These are phyloP conservation scores for Hippocampus mohnikei DNA, from an alignment of 2,113 vertebrate species.

Conservation along the genomic window DNA sequence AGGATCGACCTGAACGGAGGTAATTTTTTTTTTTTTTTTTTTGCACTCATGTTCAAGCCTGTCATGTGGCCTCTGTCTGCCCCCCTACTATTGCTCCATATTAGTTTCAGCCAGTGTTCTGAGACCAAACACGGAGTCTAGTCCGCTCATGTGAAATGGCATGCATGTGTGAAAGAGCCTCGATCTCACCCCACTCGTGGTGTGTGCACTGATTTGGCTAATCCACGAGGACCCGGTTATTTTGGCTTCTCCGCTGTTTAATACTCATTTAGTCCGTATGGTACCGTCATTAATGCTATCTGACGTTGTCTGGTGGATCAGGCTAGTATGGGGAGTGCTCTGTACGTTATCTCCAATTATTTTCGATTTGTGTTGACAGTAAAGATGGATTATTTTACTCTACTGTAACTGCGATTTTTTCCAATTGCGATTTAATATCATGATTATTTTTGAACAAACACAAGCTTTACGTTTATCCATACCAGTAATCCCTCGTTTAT, in stretches of 20 bases:
- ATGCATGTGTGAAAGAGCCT: conserved; percentile 8
- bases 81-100: not conserved
- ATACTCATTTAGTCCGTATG: not conserved
- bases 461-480: no score
- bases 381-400: no score
- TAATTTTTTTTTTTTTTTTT: conserved; percentile 15
- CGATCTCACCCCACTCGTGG: not conserved
- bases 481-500: no score
- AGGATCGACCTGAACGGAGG: conserved; percentile 29
- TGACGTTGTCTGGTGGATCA: not conserved
- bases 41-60: not conserved
- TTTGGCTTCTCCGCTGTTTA: not conserved
- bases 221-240: not conserved
- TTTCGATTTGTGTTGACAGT: not conserved
- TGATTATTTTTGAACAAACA: no score
- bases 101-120: conserved; percentile 6
- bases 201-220: conserved; percentile 7
- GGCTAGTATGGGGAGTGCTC: not conserved
- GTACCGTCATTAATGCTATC: not conserved
- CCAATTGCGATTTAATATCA: no score
- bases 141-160: conserved; percentile 4
- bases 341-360: no score
- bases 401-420: no score
- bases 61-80: not conserved
- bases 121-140: conserved; percentile 11